Base-by-base conservation (phyloP, 1,140 invertebrate species). In the Sinella curviseta region DNA sequence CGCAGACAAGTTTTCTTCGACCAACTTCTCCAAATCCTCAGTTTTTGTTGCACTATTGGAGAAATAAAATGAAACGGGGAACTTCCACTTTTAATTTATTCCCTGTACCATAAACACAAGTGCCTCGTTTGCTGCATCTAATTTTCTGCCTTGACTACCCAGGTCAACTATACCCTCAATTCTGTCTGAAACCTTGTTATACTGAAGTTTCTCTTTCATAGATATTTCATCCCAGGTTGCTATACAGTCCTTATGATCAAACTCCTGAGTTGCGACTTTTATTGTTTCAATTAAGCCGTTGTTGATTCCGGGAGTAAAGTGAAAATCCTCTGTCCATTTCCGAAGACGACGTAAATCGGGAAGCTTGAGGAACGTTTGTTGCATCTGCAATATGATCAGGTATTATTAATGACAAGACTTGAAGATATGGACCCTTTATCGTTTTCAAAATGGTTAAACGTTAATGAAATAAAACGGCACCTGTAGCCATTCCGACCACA, bases 101-200 rank as follows among this genome's bases (percentile, higher is more conserved):
- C 74, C 74, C 14, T 54, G 74, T 12, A 75, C 74, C 74, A 75
- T 75, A 30, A 75, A 75, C 8, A 75, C 74, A 39, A 75, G 36
- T 17, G 26, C 74, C 39, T 75, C 74, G n/a, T n/a, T 48, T 54
- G 74, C 74, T 24, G 74, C 20, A 2, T 48, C 74, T 4, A 75
- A 30, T 28, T 3, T 39, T 26, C 74, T 75, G 1, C 65, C 65
- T 48, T 20, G 31, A 12, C 30, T 16, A 14, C 74, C 74, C 2
- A 48, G 17, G 24, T 75, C 74, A 4, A 48, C 35, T 3, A 75
- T 36, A 8, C 74, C 74, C 16, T 48, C 35, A 48, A 75, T 8
- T n/a, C 31, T 36, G 39, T 75, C 74, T 3, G 16, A 31, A 75
- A 31, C 14, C 24, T 75, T 75, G 39, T 75, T 54, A 30, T 75